A percentile compares a stretch with the other conserved stretches of the same genome.
phyloP scores from a whole-genome alignment of 2,113 vertebrate species.

The Myotis brandtii region DNA sequence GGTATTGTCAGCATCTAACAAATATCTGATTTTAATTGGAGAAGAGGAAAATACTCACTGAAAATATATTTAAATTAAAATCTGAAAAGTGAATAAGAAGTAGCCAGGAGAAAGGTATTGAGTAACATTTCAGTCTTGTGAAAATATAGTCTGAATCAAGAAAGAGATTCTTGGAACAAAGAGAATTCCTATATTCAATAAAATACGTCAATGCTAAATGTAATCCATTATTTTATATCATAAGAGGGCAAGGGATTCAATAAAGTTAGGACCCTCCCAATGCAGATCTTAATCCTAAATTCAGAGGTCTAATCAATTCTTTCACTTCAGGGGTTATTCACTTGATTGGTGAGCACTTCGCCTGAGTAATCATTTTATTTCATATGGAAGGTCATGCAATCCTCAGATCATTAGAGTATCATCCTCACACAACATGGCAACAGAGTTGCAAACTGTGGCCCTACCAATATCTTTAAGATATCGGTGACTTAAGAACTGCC shows the following conservation, averaged over 20 bases:
- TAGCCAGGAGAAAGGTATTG: slow-evolving; percentile 11
- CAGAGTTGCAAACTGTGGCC: background rate
- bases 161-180: slow-evolving; percentile 31
- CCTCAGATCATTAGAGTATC: background rate
- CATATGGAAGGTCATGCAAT: background rate
- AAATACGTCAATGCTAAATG: background rate
- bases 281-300: background rate
- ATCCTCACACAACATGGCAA: too few species aligned
- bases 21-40: slow-evolving; percentile 10
- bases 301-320: background rate
- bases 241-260: background rate
- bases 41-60: background rate
- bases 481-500: background rate
- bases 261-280: background rate
- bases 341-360: background rate
- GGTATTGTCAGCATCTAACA: background rate
- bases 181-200: background rate
- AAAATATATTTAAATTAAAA: slow-evolving; percentile 51
- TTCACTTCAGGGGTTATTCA: background rate
- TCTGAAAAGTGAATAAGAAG: background rate
- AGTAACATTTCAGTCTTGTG: slow-evolving; percentile 10
- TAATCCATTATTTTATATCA: slow-evolving; percentile 2
- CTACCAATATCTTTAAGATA: background rate
- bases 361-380: background rate
- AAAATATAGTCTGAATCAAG: slow-evolving; percentile 22